A percentile compares a stretch with the other conserved stretches of the same genome.
These are phyloP conservation scores for Acridotheres tristis DNA, from an alignment of 2,797 vertebrate genomes.

Conservation along the genomic window DNA sequence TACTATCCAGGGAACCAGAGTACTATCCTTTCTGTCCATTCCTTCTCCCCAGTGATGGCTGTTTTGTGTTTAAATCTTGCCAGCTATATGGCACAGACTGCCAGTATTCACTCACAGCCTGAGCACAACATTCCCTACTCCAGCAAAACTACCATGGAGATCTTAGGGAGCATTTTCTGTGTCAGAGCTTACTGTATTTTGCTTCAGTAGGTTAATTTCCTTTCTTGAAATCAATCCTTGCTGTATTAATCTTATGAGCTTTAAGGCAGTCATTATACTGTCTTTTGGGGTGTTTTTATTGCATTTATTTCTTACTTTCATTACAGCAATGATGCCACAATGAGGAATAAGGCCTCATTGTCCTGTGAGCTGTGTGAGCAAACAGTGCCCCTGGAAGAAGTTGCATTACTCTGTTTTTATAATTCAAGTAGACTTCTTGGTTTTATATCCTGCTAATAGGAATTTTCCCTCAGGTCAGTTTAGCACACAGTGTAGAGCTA, in stretches of 20 bases:
- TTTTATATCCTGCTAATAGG: conserved; percentile 31
- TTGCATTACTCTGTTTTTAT: background rate
- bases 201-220: conserved; percentile 36
- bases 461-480: conserved; percentile 47
- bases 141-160: background rate
- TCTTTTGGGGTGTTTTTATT: conserved; percentile 33
- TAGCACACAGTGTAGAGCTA: background rate
- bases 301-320: conserved; percentile 17
- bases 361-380: background rate
- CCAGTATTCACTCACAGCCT: background rate
- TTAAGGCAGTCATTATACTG: conserved; percentile 12
- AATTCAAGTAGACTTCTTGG: conserved; percentile 13
- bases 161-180: background rate
- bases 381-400: conserved; percentile 2
- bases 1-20: background rate
- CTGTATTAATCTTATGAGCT: conserved; percentile 39
- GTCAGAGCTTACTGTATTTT: background rate
- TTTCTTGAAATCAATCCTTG: conserved; percentile 34
- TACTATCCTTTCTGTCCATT: background rate
- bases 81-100: background rate
- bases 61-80: background rate
- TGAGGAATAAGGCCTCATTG: background rate
- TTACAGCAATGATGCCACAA: background rate
- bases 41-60: background rate
- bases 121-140: background rate